These are phyloP conservation scores for Elephas maximus DNA, from an alignment of 2,113 vertebrate genomes.

Conservation along the genomic window DNA sequence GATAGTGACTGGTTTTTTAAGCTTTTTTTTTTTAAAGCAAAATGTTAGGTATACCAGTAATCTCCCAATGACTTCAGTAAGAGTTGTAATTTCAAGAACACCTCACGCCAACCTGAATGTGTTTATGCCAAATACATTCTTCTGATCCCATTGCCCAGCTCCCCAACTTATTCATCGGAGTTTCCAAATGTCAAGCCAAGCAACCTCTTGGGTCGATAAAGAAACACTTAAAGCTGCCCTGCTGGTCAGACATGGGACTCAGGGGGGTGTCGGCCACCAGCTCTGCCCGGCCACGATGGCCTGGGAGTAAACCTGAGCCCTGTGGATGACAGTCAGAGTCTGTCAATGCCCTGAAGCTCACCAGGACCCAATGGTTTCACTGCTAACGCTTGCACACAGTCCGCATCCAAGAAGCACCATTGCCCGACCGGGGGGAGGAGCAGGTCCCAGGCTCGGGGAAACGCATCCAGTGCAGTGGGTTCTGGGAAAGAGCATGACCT, in stretches of 20 bases:
- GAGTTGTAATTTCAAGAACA: slow-evolving; percentile 51
- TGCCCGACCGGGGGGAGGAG: neutral
- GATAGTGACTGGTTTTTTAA: slow-evolving; percentile 70
- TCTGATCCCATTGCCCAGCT: neutral
- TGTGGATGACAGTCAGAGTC: neutral
- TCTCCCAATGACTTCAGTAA: slow-evolving; percentile 72
- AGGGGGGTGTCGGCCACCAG: neutral
- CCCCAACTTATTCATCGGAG: neutral
- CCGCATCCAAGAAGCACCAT: neutral
- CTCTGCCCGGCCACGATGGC: neutral
- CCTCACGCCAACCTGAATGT: neutral
- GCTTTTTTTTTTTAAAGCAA: slow-evolving; percentile 45
- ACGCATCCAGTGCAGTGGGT: too few relatives aligned
- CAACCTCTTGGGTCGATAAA: neutral
- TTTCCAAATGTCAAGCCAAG: neutral
- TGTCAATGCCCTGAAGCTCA: neutral
- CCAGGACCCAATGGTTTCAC: neutral
- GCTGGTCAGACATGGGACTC: neutral
- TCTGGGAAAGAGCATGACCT: neutral
- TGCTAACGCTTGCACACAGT: neutral
- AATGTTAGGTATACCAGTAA: slow-evolving; percentile 69
- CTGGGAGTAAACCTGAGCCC: neutral
- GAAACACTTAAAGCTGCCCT: neutral
- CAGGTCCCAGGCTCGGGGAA: neutral
- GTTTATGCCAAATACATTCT: neutral